phyloP scores from a whole-genome alignment of 2,888 invertebrate species.

The Chirona hameri region DNA sequence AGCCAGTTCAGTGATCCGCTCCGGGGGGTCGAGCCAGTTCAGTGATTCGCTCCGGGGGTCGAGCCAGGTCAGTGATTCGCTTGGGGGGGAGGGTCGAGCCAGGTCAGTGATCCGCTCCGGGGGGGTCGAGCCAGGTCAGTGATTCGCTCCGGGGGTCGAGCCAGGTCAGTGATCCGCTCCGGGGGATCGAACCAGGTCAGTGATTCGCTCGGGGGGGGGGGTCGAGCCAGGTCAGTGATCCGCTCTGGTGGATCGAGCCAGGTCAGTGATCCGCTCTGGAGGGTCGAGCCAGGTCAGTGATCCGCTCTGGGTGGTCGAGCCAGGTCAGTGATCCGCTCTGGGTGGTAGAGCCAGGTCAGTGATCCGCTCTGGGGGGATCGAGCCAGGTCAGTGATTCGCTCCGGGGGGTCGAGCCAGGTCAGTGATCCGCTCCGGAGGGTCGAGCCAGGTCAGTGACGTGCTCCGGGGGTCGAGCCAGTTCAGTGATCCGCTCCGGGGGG shows the following conservation, averaged over 20 bases:
- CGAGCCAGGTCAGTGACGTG: constrained; percentile 82
- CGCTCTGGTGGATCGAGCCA: constrained; percentile 99
- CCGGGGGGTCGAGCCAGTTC: constrained; percentile 95
- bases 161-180: no score
- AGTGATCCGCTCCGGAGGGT: no score
- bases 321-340: no score
- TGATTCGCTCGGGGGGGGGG: no score
- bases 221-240: constrained; percentile 83
- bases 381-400: constrained; percentile 76
- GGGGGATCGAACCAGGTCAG: constrained; percentile 93
- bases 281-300: constrained; percentile 85
- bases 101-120: no score
- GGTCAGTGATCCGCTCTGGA: no score
- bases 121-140: constrained; percentile 91
- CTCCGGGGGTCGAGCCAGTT: constrained; percentile 96
- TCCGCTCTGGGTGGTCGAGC: constrained; percentile 99
- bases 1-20: constrained; percentile 76
- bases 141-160: constrained; percentile 99
- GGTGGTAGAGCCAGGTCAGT: constrained; percentile 91
- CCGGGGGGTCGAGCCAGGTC: constrained; percentile 95
- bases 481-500: no score
- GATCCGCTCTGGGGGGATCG: no score
- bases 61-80: constrained; percentile 82
- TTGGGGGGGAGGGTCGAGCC: constrained; percentile 98
- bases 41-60: no score